Percentiles rank a stretch among this genome's conserved stretches.
These are phyloP conservation scores for Saimiri boliviensis DNA, from an alignment of 2,113 vertebrate genomes.

Conservation along the genomic window DNA sequence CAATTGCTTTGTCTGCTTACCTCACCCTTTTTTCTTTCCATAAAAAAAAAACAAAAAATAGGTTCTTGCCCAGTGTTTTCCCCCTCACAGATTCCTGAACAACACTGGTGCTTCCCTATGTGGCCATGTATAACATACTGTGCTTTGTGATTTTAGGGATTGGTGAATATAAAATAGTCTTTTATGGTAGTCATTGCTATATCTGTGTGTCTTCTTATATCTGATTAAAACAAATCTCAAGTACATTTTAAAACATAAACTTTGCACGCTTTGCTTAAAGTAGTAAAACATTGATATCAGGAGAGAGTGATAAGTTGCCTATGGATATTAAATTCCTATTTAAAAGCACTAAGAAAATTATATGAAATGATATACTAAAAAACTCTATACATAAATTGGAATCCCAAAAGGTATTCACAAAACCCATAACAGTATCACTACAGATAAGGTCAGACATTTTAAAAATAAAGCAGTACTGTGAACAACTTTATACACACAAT, in stretches of 20 bases:
- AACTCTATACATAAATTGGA: background rate
- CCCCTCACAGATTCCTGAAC: background rate
- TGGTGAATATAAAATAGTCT: background rate
- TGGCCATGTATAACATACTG: background rate
- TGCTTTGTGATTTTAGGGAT: background rate
- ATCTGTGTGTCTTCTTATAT: background rate
- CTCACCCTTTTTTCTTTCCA: background rate
- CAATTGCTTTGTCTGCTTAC: background rate
- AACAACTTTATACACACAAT: background rate
- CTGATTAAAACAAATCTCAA: background rate
- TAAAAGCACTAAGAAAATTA: slow-evolving; percentile 5
- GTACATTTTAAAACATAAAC: background rate
- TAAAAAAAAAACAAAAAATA: background rate
- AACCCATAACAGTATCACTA: background rate
- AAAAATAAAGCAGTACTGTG: background rate
- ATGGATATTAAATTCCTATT: background rate
- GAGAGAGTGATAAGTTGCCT: background rate
- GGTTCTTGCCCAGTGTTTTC: background rate
- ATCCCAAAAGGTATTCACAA: background rate
- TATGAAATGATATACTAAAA: background rate
- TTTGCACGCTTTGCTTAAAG: background rate
- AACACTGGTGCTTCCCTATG: background rate
- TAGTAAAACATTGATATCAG: background rate
- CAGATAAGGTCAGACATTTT: background rate
- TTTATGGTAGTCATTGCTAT: background rate